A percentile compares a stretch with the other conserved stretches of the same genome.
phyloP scores from a whole-genome alignment of 2,888 invertebrate species.

The Eurytoma adleriae region DNA sequence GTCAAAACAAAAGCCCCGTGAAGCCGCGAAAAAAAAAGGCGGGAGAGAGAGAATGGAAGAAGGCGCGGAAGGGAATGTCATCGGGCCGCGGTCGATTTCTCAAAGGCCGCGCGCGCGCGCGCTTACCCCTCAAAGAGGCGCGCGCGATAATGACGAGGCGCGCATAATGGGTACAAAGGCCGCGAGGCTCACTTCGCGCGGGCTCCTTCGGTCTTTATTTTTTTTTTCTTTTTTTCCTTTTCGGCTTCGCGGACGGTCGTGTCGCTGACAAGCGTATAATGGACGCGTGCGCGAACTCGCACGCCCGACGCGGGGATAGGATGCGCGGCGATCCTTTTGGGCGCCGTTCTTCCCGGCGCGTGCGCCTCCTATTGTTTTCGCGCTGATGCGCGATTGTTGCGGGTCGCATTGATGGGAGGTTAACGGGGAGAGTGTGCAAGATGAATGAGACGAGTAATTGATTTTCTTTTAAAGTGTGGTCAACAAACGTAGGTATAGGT shows the following conservation, averaged over 20 bases:
- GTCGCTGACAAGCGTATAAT: background rate
- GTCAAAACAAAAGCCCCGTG: slow-evolving; percentile 32
- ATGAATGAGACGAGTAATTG: no score
- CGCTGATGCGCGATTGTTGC: no score
- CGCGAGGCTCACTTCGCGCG: slow-evolving; percentile 4
- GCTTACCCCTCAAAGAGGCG: slow-evolving; percentile 17
- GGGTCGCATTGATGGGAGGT: no score
- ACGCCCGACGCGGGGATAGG: no score
- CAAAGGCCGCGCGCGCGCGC: slow-evolving; percentile 9
- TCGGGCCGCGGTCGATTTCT: slow-evolving; percentile 38
- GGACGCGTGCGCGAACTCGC: no score
- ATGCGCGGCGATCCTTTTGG: no score
- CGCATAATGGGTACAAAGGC: slow-evolving; percentile 29
- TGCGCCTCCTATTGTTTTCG: no score
- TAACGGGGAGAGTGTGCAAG: no score
- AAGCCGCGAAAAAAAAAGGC: background rate
- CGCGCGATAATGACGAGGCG: slow-evolving; percentile 44
- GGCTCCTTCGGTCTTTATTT: no score
- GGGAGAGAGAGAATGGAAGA: background rate
- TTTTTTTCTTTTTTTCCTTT: background rate
- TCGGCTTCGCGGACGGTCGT: background rate
- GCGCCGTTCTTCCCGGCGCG: no score
- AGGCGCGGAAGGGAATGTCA: slow-evolving; percentile 22
- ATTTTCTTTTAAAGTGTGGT: no score
- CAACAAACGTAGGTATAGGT: no score